Evolutionary conservation across 2,113 vertebrate genomes (phyloP).

Genomic region (Burhinus bistriatus): DNA sequence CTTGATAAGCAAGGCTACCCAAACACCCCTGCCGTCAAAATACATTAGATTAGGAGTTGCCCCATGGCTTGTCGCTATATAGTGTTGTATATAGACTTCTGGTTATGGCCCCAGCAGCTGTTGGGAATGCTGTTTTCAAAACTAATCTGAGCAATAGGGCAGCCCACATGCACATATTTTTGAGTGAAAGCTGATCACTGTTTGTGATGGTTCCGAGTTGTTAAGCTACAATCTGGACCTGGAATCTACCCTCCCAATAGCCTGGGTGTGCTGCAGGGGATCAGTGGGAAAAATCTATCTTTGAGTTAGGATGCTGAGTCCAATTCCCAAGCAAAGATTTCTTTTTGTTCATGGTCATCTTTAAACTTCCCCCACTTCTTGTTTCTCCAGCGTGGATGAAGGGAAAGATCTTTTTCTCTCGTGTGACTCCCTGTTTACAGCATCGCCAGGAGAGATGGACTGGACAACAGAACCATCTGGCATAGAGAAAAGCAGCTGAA

Average conservation of each 20-base stretch:
- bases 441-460: background rate
- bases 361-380: background rate
- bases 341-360: background rate
- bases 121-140: conserved; percentile 10
- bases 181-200: background rate
- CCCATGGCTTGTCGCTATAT: background rate
- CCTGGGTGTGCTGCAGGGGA: background rate
- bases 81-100: background rate
- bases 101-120: background rate
- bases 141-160: background rate
- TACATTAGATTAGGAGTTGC: background rate
- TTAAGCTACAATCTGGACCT: background rate
- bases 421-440: background rate
- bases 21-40: background rate
- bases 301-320: background rate
- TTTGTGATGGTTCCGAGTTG: background rate
- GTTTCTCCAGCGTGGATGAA: background rate
- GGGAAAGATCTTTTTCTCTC: background rate
- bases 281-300: background rate
- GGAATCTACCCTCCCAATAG: background rate
- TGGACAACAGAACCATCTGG: conserved; percentile 47
- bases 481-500: conserved; percentile 46
- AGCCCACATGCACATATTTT: background rate
- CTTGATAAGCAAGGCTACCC: background rate
- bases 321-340: background rate